Evolutionary conservation across 1,140 invertebrate species (phyloP), one percentile per base, ranked within the genome.

Genomic region (Sminthurinus signatus): DNA sequence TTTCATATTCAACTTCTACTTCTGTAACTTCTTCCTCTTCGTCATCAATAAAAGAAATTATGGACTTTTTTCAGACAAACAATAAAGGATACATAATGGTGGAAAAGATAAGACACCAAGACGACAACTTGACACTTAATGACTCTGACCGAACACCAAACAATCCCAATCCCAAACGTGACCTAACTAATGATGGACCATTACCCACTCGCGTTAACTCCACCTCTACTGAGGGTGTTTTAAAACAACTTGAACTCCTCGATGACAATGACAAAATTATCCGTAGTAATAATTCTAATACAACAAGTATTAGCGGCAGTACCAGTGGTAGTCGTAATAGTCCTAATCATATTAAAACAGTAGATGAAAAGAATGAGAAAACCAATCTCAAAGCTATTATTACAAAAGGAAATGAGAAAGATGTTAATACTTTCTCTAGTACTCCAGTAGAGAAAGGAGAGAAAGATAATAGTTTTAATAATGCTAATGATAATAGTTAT

Each of bases 21-120:
- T n/a, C n/a, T n/a, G n/a, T n/a, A n/a, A n/a, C n/a, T n/a, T n/a
- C n/a, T n/a, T n/a, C n/a, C n/a, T 39, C 50, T 36, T 43, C 32
- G 15, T 56, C 62, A 25, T 60, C 64, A 48, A 50, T 68, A 50
- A 68, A 58, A 62, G 62, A 68, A 17, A 32, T 68, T 64, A 60
- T 68, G 58, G 42, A 60, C 43, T 68, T 68, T 68, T 68, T 68
- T 68, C 57, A 68, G 36, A 68, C 57, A 15, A 43, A 32, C 10
- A 61, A 61, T 62, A 68, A 64, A 57, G 66, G 66, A 27, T 68
- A 60, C 54, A 58, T 68, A 8, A 29, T 68, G 19, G 62, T 68
- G 36, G 61, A 68, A 60, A 68, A 64, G 60, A 67, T 60, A 67
- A 17, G 52, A 62, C 52, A 52, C n/a, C 52, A 4, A 55, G 14